Evolutionary conservation across 2,113 vertebrate genomes (phyloP), one percentile per base, ranked within the genome.

Genomic region (Cinclus mexicanus): DNA sequence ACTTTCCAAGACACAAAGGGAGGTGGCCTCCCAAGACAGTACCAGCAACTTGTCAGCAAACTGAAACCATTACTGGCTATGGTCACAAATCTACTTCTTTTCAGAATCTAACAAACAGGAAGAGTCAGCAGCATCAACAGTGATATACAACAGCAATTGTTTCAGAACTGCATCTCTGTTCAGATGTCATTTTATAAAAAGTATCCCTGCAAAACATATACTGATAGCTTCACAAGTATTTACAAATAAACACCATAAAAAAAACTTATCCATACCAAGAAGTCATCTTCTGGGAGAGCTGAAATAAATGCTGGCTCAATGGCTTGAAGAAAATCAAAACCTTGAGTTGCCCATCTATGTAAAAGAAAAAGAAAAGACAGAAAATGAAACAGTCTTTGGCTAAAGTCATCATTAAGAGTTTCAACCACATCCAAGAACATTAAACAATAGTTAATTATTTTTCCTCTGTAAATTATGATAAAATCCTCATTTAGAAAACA

Each of bases 251-350:
- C 14, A 67, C 7, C 63, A 75, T 11, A 17, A 83, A 47, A 94
- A 37, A 52, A 93, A 89, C 28, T 74, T 63, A 56, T 71, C 70
- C 97, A 98, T 99, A 99, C 99, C 99, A 99, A 97, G 97, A 99
- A 99, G 96, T 99, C 99, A 59, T 99, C 99, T 97, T 99, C 99
- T 47, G 99, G 99, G 85, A 99, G 97, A 52, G 99, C 99, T 67
- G 99, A 99, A 97, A 99, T 99, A 95, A 99, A 99, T 61, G 97
- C 99, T 46, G 99, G 99, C 87, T 99, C 99, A 37, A 99, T 99
- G 33, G 99, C 99, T 97, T 99, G 99, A 75, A 99, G 99, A 94
- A 99, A 99, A 97, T 99, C 99, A 97, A 99, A 99, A 61, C 99
- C 99, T 97, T 99, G 99, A 89, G 99, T 99, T 65, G 99, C 99